Evolutionary conservation across 92 coral and sea anemone genomes (phyloP).

Genomic region (Palythoa grandiflora): DNA sequence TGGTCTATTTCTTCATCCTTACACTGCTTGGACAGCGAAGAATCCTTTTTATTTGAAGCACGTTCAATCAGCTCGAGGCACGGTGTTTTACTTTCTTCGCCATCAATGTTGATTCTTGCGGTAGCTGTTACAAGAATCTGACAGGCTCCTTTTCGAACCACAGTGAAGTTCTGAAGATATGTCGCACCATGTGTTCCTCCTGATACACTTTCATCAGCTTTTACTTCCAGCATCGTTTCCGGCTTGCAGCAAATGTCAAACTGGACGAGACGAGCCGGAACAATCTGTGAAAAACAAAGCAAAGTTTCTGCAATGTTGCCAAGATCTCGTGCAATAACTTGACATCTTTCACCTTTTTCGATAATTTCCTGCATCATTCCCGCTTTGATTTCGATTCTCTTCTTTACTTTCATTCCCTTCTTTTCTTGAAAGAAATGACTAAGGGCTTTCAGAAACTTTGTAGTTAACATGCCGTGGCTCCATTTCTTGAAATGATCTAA

Average conservation of each 20-base stretch:
- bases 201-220: background rate
- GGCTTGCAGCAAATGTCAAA: slow-evolving; percentile 8
- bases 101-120: no score
- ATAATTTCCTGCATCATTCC: slow-evolving; percentile 16
- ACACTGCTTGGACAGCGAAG: no score
- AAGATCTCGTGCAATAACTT: background rate
- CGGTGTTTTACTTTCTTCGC: background rate
- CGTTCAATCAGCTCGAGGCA: no score
- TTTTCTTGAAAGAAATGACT: slow-evolving; percentile 13
- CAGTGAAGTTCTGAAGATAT: slow-evolving; percentile 7
- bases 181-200: background rate
- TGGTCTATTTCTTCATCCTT: background rate
- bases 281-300: slow-evolving; percentile 22
- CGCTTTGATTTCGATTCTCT: slow-evolving; percentile 27
- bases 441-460: background rate
- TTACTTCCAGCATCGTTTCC: background rate
- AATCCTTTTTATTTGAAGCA: no score
- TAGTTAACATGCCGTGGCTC: background rate
- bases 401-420: slow-evolving; percentile 12
- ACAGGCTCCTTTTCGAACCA: background rate
- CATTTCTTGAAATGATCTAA: background rate
- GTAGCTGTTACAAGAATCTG: background rate
- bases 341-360: background rate
- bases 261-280: slow-evolving; percentile 24
- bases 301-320: background rate